These are phyloP conservation scores for Brachyistius frenatus DNA, from an alignment of 2,113 vertebrate species.

Conservation along the genomic window DNA sequence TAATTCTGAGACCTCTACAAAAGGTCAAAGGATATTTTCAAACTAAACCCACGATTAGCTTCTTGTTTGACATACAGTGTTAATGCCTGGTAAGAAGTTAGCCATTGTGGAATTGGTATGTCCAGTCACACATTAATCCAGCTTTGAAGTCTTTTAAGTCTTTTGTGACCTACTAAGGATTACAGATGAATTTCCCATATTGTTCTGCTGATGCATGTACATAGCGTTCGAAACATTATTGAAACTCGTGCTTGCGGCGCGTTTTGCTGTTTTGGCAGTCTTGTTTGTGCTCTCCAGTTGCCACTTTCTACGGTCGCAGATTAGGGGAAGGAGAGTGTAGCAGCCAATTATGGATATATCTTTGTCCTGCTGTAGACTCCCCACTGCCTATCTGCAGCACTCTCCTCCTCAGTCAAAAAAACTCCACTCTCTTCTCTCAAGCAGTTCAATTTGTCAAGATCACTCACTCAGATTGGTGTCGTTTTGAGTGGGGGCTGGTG, in stretches of 20 bases:
- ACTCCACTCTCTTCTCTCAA: slow-evolving; percentile 36
- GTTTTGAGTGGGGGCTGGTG: slow-evolving; percentile 61
- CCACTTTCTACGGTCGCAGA: slow-evolving; percentile 58
- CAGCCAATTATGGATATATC: slow-evolving; percentile 82
- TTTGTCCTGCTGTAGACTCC: slow-evolving; percentile 70
- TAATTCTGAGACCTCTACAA: slow-evolving; percentile 78
- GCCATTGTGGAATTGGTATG: slow-evolving; percentile 78
- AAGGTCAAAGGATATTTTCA: slow-evolving; percentile 83
- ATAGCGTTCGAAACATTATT: slow-evolving; percentile 56
- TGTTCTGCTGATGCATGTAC: slow-evolving; percentile 64
- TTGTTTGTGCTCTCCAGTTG: slow-evolving; percentile 28
- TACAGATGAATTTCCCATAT: slow-evolving; percentile 69
- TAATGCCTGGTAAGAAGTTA: slow-evolving; percentile 77
- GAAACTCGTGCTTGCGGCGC: slow-evolving; percentile 29
- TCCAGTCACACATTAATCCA: slow-evolving; percentile 79
- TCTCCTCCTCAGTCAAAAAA: slow-evolving; percentile 63
- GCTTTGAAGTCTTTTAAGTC: slow-evolving; percentile 77
- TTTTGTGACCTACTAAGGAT: slow-evolving; percentile 76
- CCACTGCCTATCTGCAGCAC: slow-evolving; percentile 65
- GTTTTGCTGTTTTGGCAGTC: slow-evolving; percentile 48
- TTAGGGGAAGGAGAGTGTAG: slow-evolving; percentile 64
- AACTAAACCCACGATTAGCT: slow-evolving; percentile 79
- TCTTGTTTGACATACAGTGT: slow-evolving; percentile 78
- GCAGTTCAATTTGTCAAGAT: slow-evolving; percentile 80
- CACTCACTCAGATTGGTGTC: slow-evolving; percentile 79